Percentiles rank a stretch among this genome's conserved stretches.
Conservation (phyloP, 30 jellyfish, hydroid and myxozoan species). For the Turritopsis dohrnii region DNA sequence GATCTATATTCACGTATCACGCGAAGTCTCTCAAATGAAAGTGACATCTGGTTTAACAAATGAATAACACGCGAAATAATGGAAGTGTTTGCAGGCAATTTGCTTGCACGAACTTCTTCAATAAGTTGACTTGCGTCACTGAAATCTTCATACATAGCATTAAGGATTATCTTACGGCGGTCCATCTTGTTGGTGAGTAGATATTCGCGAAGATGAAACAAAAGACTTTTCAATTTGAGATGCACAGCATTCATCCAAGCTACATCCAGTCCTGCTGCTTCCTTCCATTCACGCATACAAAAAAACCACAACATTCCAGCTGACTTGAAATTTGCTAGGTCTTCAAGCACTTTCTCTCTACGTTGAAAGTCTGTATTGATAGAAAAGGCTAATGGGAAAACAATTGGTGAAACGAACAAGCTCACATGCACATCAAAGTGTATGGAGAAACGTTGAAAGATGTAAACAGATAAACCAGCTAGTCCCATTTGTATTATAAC, state of each 20-base stretch:
- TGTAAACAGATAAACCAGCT: slow-evolving; percentile 51
- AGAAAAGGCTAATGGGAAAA: slow-evolving; percentile 93
- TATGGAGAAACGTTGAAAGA: slow-evolving; percentile 10
- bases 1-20: slow-evolving; percentile 97
- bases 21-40: slow-evolving; percentile 91
- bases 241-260: slow-evolving; percentile 82
- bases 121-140: slow-evolving; percentile 89
- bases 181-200: slow-evolving; percentile 62
- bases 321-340: slow-evolving; percentile 88
- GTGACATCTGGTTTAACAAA: slow-evolving; percentile 54
- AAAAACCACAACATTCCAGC: slow-evolving; percentile 84
- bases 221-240: slow-evolving; percentile 59
- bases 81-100: slow-evolving; percentile 59
- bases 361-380: slow-evolving; percentile 96
- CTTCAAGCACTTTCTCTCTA: slow-evolving; percentile 93
- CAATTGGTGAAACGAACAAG: slow-evolving; percentile 95
- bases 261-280: slow-evolving; percentile 35
- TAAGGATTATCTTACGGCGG: slow-evolving; percentile 44
- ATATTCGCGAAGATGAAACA: slow-evolving; percentile 90
- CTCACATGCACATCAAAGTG: slow-evolving; percentile 76
- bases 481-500: slow-evolving; percentile 85
- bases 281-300: slow-evolving; percentile 90
- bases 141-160: slow-evolving; percentile 88
- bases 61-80: slow-evolving; percentile 61
- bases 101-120: slow-evolving; percentile 65